Percentiles rank a stretch among this genome's conserved stretches.
Conservation (phyloP, 2,113 vertebrate genomes). For the Petrocephalus zakoni region DNA sequence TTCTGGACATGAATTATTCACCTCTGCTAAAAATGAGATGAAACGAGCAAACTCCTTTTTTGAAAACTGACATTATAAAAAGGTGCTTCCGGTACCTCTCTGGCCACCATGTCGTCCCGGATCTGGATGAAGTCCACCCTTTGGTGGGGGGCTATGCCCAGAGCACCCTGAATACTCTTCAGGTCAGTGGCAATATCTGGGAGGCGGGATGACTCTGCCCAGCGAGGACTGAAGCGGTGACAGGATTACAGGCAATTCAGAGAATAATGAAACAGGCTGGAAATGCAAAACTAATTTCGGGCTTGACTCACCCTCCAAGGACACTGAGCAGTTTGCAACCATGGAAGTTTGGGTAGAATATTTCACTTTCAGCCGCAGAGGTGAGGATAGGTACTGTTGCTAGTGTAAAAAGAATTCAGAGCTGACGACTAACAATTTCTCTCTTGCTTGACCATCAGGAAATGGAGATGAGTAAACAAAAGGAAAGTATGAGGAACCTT, state of each 20-base stretch:
- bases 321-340: constrained; percentile 71
- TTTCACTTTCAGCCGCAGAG: constrained; percentile 71
- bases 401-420: constrained; percentile 39
- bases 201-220: constrained; percentile 55
- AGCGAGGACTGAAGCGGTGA: constrained; percentile 60
- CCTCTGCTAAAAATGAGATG: background rate
- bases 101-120: constrained; percentile 79
- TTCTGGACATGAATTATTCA: background rate
- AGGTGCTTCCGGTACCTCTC: constrained; percentile 69
- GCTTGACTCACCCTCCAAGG: constrained; percentile 61
- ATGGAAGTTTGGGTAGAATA: constrained; percentile 82
- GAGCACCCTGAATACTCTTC: constrained; percentile 65
- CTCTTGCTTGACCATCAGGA: background rate
- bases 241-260: constrained; percentile 28
- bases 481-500: background rate
- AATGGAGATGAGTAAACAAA: background rate
- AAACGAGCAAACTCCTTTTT: background rate
- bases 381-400: constrained; percentile 73
- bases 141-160: constrained; percentile 66
- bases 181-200: constrained; percentile 77
- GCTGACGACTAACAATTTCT: background rate
- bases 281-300: constrained; percentile 20
- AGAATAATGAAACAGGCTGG: constrained; percentile 31
- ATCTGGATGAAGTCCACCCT: constrained; percentile 79
- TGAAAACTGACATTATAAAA: background rate